Conservation (phyloP, 2,888 invertebrate genomes). For the Digitonthophagus gazella region DNA sequence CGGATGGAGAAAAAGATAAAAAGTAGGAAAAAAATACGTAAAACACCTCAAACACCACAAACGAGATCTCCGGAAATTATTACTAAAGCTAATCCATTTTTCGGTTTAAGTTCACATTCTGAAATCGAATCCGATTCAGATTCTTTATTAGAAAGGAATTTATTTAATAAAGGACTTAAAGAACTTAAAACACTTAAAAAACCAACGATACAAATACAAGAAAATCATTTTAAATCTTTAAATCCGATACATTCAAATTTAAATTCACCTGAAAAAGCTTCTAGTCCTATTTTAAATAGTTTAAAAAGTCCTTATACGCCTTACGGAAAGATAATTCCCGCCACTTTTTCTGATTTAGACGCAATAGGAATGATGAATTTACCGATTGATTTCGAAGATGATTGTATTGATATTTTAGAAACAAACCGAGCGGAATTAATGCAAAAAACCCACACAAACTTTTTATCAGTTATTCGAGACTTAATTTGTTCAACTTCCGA, state of each 20-base stretch:
- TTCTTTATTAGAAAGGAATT: conserved; percentile 36
- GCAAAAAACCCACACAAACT: conserved; percentile 81
- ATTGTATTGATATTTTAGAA: conserved; percentile 24
- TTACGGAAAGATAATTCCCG: conserved; percentile 42
- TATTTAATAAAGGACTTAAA: conserved; percentile 26
- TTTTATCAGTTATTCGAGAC: conserved; percentile 84
- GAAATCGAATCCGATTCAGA: conserved; percentile 44
- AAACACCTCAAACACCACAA: conserved; percentile 37
- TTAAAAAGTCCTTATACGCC: conserved; percentile 22
- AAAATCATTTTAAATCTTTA: conserved; percentile 23
- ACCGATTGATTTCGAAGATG: conserved; percentile 71
- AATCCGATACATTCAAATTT: no score
- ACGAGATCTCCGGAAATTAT: conserved; percentile 31
- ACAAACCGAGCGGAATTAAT: conserved; percentile 58
- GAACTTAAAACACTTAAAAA: conserved; percentile 27
- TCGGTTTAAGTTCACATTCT: conserved; percentile 44
- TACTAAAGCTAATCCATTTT: conserved; percentile 32
- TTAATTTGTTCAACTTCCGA: conserved; percentile 83
- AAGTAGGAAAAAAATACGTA: conserved; percentile 38
- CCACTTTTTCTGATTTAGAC: conserved; percentile 56
- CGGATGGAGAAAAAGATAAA: conserved; percentile 36
- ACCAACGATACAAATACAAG: no score
- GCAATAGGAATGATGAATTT: conserved; percentile 75
- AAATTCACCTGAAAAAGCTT: conserved; percentile 22
- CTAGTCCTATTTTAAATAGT: conserved; percentile 26